Evolutionary conservation across 2,888 invertebrate species (phyloP), one percentile per base, ranked within the genome.

Genomic region (Celastrina argiolus): DNA sequence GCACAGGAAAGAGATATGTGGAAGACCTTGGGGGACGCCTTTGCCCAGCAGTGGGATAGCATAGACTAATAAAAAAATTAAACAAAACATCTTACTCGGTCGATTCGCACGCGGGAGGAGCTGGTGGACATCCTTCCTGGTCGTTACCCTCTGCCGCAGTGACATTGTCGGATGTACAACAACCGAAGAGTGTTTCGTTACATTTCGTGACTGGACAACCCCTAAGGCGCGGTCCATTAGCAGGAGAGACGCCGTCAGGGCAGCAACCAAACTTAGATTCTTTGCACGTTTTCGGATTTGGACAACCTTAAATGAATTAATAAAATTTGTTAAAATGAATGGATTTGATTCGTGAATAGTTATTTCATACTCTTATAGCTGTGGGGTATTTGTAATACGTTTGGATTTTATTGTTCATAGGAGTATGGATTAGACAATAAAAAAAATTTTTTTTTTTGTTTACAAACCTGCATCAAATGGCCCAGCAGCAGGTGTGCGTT

Each of bases 191-290:
- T 0, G 96, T 95, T 76, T 95, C 95, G 0, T 92, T 92, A 78
- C 97, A 97, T 10, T 93, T 92, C 0, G 93, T 89, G 45, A 92
- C 83, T 0, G 97, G 96, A 79, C 98, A 99, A 2, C 96, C 98
- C 76, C 94, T 88, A 69, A 92, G 81, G 14, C 94, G 90, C 0
- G 93, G 91, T 10, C 97, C 97, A 66, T 87, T 81, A 0, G 96
- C 96, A 2, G 96, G 93, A 0, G 97, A 96, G 0, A 97, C 94
- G 0, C 94, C 95, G 80, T 97, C 97, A 12, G 94, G 92, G 78
- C 98, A 98, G 80, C 98, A 98, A 0, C 96, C 96, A 74, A 91
- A 93, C 75, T 92, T 89, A 0, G 96, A 94, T 66, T 96, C 95
- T 39, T 93, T 92, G 76, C 97, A 97, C 0, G 96, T 96, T 71